A percentile compares a stretch with the other conserved stretches of the same genome.
Conservation (phyloP, 2,888 invertebrate genomes). For the Apoda limacodes region DNA sequence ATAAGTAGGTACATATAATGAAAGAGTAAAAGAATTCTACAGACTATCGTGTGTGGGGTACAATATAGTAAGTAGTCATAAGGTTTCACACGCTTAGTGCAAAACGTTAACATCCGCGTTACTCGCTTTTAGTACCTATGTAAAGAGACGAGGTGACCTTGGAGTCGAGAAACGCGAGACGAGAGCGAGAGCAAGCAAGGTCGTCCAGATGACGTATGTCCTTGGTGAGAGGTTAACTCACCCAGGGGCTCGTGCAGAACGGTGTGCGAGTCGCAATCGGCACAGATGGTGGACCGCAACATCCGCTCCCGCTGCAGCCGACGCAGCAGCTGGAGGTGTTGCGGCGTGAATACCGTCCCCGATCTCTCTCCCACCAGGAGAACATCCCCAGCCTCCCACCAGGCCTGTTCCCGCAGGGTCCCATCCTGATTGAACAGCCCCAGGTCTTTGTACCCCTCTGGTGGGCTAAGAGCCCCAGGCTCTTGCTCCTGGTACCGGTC, state of each 20-base stretch:
- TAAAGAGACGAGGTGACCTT: not conserved
- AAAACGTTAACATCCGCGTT: no score
- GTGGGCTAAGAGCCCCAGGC: conserved; percentile 88
- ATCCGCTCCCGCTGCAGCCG: conserved; percentile 72
- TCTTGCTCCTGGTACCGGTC: conserved; percentile 78
- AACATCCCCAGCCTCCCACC: conserved; percentile 71
- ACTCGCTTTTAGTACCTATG: no score
- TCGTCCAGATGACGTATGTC: conserved; percentile 32
- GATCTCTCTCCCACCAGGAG: conserved; percentile 65
- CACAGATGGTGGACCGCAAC: conserved; percentile 66
- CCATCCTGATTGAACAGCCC: conserved; percentile 72
- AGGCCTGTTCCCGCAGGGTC: conserved; percentile 67
- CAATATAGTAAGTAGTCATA: conserved; percentile 8
- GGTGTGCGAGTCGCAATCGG: conserved; percentile 61
- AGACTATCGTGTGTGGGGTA: no score
- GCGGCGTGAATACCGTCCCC: conserved; percentile 74
- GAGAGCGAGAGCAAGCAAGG: conserved; percentile 24
- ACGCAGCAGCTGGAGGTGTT: conserved; percentile 74
- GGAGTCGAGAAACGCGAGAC: conserved; percentile 23
- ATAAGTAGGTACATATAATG: no score
- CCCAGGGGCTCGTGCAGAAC: conserved; percentile 58
- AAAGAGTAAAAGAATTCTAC: no score
- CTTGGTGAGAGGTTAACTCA: conserved; percentile 48
- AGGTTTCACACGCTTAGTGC: conserved; percentile 10
- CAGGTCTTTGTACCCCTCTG: conserved; percentile 92